Percentiles rank a stretch among this genome's conserved stretches.
phyloP scores from a whole-genome alignment of 2,797 vertebrate species.

The Nyctibius grandis region DNA sequence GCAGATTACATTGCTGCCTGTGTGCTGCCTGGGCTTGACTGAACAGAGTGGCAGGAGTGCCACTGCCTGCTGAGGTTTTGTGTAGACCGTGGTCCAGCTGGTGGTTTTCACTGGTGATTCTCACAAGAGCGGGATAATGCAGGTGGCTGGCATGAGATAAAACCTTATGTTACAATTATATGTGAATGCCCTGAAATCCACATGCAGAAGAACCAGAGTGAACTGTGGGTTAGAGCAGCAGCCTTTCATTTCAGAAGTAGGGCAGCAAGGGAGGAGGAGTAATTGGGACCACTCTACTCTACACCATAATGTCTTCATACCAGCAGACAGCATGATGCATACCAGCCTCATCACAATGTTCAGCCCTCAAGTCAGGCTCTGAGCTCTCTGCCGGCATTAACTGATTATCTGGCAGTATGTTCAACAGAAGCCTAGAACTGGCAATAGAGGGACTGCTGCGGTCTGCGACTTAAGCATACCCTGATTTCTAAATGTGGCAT shows the following conservation, averaged over 20 bases:
- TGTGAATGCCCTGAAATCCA: background rate
- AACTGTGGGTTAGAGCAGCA: background rate
- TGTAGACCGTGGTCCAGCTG: background rate
- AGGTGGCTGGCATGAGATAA: background rate
- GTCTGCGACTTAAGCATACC: background rate
- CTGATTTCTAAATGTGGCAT: background rate
- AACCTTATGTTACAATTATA: background rate
- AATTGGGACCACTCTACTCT: background rate
- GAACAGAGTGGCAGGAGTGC: background rate
- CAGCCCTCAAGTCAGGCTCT: background rate
- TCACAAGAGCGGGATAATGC: background rate
- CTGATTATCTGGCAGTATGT: constrained; percentile 3
- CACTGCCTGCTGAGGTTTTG: background rate
- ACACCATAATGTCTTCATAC: background rate
- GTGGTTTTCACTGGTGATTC: background rate
- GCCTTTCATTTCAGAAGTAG: constrained; percentile 14
- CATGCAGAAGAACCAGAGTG: background rate
- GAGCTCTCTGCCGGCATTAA: background rate
- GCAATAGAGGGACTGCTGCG: background rate
- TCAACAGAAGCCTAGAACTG: constrained; percentile 26
- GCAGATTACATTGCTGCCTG: background rate
- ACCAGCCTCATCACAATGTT: background rate
- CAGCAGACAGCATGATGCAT: background rate
- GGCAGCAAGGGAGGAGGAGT: background rate
- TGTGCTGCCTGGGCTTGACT: background rate